Conservation (phyloP, 2,888 invertebrate genomes). For the Pediacus dermestoides region DNA sequence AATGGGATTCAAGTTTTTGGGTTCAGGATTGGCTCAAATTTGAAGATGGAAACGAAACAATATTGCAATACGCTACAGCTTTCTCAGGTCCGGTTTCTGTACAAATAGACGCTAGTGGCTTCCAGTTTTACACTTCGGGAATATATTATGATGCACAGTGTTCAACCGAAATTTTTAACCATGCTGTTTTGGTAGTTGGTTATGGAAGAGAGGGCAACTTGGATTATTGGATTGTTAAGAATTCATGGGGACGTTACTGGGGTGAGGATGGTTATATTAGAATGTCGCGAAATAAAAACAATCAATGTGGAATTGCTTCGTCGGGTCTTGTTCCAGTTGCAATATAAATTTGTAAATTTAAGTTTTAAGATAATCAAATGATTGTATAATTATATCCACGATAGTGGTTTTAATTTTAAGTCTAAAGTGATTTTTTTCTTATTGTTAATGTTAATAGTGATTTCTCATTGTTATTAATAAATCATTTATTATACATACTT, state of each 20-base stretch:
- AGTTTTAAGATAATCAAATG: too few relatives aligned
- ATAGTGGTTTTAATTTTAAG: too few relatives aligned
- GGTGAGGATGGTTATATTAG: slow-evolving; percentile 13
- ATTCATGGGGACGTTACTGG: slow-evolving; percentile 5
- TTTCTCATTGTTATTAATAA: too few relatives aligned
- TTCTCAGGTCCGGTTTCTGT: slow-evolving; percentile 84
- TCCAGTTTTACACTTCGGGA: slow-evolving; percentile 78
- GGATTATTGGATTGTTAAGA: slow-evolving; percentile 13
- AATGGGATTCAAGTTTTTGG: too few relatives aligned
- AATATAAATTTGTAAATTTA: too few relatives aligned
- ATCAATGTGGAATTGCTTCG: slow-evolving; percentile 13
- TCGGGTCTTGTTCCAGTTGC: not conserved
- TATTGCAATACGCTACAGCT: slow-evolving; percentile 69
- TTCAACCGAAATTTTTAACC: not conserved
- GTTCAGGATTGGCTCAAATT: too few relatives aligned
- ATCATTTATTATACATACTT: too few relatives aligned
- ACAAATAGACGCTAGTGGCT: slow-evolving; percentile 84
- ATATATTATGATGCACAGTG: too few relatives aligned
- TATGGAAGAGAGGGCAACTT: slow-evolving; percentile 9
- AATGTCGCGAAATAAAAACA: slow-evolving; percentile 6
- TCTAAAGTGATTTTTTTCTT: too few relatives aligned
- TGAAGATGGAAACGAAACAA: slow-evolving; percentile 12
- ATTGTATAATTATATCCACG: too few relatives aligned
- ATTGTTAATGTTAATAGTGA: too few relatives aligned
- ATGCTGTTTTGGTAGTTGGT: slow-evolving; percentile 3